Conservation (phyloP, 2,797 vertebrate genomes). For the Eospalax fontanierii region DNA sequence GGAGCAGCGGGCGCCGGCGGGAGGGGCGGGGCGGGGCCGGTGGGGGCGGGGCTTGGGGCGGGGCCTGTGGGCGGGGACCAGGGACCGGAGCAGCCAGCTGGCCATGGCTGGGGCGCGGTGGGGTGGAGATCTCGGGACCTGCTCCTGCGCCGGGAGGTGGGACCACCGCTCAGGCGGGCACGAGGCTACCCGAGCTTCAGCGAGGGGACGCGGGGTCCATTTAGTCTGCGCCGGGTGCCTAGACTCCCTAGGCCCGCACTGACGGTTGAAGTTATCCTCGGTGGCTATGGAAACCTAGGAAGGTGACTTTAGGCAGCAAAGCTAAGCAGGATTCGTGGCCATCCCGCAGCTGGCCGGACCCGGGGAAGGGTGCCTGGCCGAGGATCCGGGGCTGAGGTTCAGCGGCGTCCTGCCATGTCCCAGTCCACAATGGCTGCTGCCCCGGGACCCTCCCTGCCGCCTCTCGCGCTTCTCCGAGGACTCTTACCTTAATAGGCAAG, state of each 20-base stretch:
- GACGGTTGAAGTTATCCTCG: not conserved
- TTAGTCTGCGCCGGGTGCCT: not conserved
- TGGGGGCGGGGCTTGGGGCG: slow-evolving; percentile 54
- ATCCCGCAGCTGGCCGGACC: not conserved
- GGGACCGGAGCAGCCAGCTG: not conserved
- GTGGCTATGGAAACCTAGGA: slow-evolving; percentile 52
- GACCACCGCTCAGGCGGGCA: too few relatives aligned
- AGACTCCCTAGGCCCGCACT: not conserved
- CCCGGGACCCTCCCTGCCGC: not conserved
- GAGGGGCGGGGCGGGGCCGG: slow-evolving; percentile 42
- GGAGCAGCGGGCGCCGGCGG: slow-evolving; percentile 69
- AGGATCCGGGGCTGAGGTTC: not conserved
- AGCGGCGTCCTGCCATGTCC: not conserved
- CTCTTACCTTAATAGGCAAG: slow-evolving; percentile 84
- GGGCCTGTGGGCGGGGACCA: not conserved
- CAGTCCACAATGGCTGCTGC: slow-evolving; percentile 1
- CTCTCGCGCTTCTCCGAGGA: not conserved
- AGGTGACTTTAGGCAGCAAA: not conserved
- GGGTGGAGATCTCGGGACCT: not conserved
- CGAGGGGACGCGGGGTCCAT: not conserved
- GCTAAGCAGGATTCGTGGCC: not conserved
- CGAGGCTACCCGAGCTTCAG: not conserved
- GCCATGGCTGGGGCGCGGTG: rapidly evolving
- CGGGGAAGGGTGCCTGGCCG: not conserved
- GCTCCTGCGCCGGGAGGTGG: not conserved